These are phyloP conservation scores for Anolis apletophallus DNA, from an alignment of 2,797 vertebrate genomes.

Conservation along the genomic window DNA sequence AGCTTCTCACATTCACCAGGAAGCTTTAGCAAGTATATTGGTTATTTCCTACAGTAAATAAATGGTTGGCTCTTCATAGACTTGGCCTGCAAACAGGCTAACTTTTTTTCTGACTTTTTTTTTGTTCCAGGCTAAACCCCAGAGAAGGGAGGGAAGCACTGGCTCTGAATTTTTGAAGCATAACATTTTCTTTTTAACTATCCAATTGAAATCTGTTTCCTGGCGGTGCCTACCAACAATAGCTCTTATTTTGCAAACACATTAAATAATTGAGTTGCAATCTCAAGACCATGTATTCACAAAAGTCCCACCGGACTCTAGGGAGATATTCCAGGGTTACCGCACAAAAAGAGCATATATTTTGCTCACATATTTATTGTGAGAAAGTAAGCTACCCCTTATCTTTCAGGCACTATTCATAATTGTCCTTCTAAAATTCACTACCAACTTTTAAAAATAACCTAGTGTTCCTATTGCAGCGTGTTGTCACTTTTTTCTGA, in stretches of 20 bases:
- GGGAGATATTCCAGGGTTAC: neutral
- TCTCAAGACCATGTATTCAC: neutral
- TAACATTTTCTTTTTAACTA: neutral
- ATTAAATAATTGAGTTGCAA: neutral
- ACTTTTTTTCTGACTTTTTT: neutral
- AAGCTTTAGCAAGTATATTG: neutral
- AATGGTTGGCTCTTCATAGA: neutral
- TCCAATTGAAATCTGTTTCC: neutral
- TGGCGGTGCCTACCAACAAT: neutral
- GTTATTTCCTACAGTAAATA: constrained; percentile 10
- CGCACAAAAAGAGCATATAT: neutral
- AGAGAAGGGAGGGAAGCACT: neutral
- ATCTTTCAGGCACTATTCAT: neutral
- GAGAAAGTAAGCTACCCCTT: neutral
- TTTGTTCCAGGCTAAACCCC: neutral
- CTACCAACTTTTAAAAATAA: neutral
- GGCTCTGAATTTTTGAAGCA: neutral
- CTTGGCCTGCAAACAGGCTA: neutral
- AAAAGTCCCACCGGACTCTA: neutral
- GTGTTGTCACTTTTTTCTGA: too few species aligned
- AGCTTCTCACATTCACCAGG: constrained; percentile 14
- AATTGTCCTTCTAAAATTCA: neutral
- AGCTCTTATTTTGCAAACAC: neutral
- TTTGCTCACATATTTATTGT: neutral
- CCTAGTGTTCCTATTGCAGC: neutral